phyloP scores from a whole-genome alignment of 2,888 invertebrate species.

The Drosophila neotestacea region DNA sequence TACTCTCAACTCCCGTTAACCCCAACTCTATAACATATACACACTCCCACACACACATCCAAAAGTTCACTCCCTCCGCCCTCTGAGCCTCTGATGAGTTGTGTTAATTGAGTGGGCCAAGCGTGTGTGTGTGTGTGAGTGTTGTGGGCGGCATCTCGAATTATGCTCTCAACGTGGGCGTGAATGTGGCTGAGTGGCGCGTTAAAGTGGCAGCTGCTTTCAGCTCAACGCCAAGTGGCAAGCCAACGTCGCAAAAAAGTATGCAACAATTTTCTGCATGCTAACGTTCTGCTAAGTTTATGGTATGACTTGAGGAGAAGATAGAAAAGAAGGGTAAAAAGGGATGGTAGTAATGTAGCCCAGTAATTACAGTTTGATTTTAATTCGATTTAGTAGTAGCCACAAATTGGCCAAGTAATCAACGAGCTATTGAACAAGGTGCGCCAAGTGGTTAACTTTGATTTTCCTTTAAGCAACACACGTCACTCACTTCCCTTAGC shows the following conservation, averaged over 20 bases:
- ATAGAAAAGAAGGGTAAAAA: neutral
- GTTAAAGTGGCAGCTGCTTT: constrained; percentile 68
- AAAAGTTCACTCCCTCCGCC: neutral
- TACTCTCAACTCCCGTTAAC: constrained; percentile 14
- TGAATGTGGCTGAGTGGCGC: constrained; percentile 35
- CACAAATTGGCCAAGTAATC: constrained; percentile 32
- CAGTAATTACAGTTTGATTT: constrained; percentile 58
- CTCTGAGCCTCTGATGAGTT: constrained; percentile 57
- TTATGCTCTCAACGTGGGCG: constrained; percentile 30
- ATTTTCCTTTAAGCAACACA: neutral
- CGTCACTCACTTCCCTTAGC: neutral
- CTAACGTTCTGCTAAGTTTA: constrained; percentile 2
- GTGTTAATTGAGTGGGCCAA: constrained; percentile 78
- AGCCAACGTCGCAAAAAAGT: constrained; percentile 42
- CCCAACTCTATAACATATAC: neutral
- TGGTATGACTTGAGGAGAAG: neutral
- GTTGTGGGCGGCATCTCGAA: neutral
- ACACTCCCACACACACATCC: constrained; percentile 11
- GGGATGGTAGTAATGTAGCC: constrained; percentile 2
- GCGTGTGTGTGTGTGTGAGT: constrained; percentile 35
- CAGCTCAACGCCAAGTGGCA: constrained; percentile 49
- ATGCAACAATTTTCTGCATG: constrained; percentile 71
- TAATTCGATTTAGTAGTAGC: constrained; percentile 51
- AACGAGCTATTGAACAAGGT: constrained; percentile 20
- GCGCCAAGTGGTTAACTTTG: neutral